Evolutionary conservation across 2,797 vertebrate genomes (phyloP), one percentile per base, ranked within the genome.

Genomic region (Acanthis flammea): DNA sequence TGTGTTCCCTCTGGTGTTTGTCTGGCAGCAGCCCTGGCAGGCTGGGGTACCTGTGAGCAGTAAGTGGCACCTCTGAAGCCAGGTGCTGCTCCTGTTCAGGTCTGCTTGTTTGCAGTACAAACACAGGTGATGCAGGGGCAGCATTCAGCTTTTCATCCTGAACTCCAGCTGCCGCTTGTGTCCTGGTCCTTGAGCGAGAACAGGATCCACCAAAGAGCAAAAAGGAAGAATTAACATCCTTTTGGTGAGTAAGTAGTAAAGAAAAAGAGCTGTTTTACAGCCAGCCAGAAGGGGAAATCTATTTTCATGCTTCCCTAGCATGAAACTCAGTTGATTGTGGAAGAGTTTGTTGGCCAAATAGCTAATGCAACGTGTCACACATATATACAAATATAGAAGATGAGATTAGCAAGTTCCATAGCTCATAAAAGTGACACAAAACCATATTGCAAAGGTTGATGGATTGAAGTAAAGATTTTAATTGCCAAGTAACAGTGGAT

Each of bases 251-350:
- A 61, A 77, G 31, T 35, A 7, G 27, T 80, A 62, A 83, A 86
- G 23, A 25, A 91, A 88, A 83, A 55, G 28, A 7, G 0, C 2
- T 42, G 3, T 76, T 94, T 79, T 82, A 66, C n/a, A 86, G 45
- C 30, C 25, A 87, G 25, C 16, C 68, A 81, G 72, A 78, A 79
- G 53, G 44, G 70, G 41, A 93, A 72, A 81, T 87, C 12, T 92
- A 35, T 94, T 91, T 91, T 88, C 51, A 23, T 82, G 50, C 78
- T 92, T 89, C 63, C 31, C 30, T 83, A 22, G 30, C 47, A 88
- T 70, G 91, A 88, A 89, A 86, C 63, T 39, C 66, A 96, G 77
- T 71, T 58, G 65, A 85, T 91, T 48, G 19, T 88, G 33, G 63
- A 66, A 65, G 41, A 15, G 37, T 77, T 88, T 87, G 35, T 71